Percentiles rank a stretch among this genome's conserved stretches.
Conservation (phyloP, 2,888 invertebrate species). For the Agrotis exclamationis region DNA sequence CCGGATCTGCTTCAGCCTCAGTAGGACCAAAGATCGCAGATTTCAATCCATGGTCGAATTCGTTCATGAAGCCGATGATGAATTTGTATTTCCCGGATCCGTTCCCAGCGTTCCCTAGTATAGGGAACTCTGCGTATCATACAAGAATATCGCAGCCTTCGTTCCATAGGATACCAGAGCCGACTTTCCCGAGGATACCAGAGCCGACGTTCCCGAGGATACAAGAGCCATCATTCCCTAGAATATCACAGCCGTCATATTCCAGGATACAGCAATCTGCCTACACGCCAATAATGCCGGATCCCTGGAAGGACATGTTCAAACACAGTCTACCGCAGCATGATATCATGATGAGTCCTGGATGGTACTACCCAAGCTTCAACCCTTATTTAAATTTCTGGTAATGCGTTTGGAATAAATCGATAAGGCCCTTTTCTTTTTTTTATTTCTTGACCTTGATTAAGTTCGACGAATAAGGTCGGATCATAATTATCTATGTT, state of each 20-base stretch:
- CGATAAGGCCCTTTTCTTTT: conserved; percentile 12
- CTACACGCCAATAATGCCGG: conserved; percentile 63
- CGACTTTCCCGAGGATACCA: conserved; percentile 32
- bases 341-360: conserved; percentile 61
- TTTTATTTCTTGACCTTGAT: neutral
- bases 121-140: conserved; percentile 58
- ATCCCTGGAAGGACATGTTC: conserved; percentile 67
- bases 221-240: conserved; percentile 67
- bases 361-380: conserved; percentile 75
- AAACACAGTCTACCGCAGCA: conserved; percentile 64
- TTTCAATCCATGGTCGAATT: conserved; percentile 56
- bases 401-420: conserved; percentile 61
- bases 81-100: conserved; percentile 62
- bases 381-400: conserved; percentile 75
- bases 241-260: conserved; percentile 65
- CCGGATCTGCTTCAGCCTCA: conserved; percentile 64
- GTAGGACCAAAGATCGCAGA: conserved; percentile 46
- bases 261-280: conserved; percentile 63
- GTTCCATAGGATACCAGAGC: conserved; percentile 57
- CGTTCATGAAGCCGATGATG: conserved; percentile 60
- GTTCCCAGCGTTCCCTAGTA: conserved; percentile 65
- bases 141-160: conserved; percentile 63
- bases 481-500: neutral
- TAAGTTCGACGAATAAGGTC: neutral
- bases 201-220: conserved; percentile 65